These are phyloP conservation scores for Coryphaenoides rupestris DNA, from an alignment of 2,113 vertebrate genomes.

Conservation along the genomic window DNA sequence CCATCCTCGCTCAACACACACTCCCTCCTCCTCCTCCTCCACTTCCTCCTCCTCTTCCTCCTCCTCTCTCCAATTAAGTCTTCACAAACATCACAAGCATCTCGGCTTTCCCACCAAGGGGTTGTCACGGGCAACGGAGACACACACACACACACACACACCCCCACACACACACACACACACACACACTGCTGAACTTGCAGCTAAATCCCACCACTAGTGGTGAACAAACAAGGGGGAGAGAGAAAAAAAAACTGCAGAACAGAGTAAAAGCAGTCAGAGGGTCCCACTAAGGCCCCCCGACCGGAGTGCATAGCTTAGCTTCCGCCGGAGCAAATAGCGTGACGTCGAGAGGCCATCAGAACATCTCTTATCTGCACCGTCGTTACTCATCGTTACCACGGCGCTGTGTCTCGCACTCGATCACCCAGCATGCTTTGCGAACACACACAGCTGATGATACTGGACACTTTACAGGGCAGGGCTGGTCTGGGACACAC, in stretches of 20 bases:
- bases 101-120: constrained; percentile 51
- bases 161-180: too few species aligned
- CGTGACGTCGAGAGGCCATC: constrained; percentile 10
- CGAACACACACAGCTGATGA: constrained; percentile 27
- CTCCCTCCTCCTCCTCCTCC: constrained; percentile 24
- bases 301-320: constrained; percentile 14
- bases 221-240: constrained; percentile 52
- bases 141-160: too few species aligned
- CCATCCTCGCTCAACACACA: constrained; percentile 10
- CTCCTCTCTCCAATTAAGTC: constrained; percentile 40
- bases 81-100: constrained; percentile 52
- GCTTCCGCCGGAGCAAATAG: constrained; percentile 1
- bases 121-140: constrained; percentile 53
- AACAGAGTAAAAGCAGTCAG: not conserved
- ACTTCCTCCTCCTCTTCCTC: constrained; percentile 22
- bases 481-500: not conserved
- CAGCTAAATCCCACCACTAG: constrained; percentile 27
- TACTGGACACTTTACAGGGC: constrained; percentile 6
- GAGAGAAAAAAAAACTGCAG: not conserved
- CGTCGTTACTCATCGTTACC: constrained; percentile 6
- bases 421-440: not conserved
- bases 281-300: too few species aligned
- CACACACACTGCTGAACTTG: not conserved
- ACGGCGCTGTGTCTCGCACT: not conserved
- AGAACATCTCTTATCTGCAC: not conserved